Evolutionary conservation across 2,888 invertebrate species (phyloP), one percentile per base, ranked within the genome.

Genomic region (Leuctra nigra): DNA sequence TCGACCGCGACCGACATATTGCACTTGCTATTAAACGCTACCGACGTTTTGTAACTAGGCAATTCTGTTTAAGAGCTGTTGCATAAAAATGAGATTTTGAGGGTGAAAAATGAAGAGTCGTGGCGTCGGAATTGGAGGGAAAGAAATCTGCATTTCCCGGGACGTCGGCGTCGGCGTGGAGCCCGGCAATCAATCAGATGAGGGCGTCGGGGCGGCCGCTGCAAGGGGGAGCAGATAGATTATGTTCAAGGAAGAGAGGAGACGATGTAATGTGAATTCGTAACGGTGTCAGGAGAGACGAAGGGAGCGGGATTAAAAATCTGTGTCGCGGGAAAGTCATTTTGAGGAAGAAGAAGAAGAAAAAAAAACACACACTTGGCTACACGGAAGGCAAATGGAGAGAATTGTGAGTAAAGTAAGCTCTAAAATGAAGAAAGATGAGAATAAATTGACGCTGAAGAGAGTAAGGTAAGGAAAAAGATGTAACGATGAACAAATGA

Each of bases 41-140:
- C 22, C 22, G 23, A 23, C 44, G 33, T 50, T 50, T 16, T 50
- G 50, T 46, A 39, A 56, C 53, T 50, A 56, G 56, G 56, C 59
- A 55, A 59, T 44, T 54, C 58, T 55, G 56, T 54, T 56, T 58
- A 58, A 54, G 58, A 58, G 52, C 57, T 59, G 58, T 61, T 61
- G 61, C 57, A 61, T 61, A 59, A 61, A 60, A 59, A 61, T 61
- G 57, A 57, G 59, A 61, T 59, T 61, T 52, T 39, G 55, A 57
- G 57, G 54, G 57, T 61, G 57, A 61, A 59, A 61, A 61, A 61
- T 61, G 61, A 59, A 61, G 59, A 61, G 59, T 55, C 59, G 39
- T 35, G 58, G 54, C 55, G 55, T 24, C 50, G 41, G 53, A 29
- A 44, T 36, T 33, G 44, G 39, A 47, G 54, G 44, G 35, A 24